phyloP scores from a whole-genome alignment of 2,888 invertebrate species.

The Scelioninae gen. 1 region DNA sequence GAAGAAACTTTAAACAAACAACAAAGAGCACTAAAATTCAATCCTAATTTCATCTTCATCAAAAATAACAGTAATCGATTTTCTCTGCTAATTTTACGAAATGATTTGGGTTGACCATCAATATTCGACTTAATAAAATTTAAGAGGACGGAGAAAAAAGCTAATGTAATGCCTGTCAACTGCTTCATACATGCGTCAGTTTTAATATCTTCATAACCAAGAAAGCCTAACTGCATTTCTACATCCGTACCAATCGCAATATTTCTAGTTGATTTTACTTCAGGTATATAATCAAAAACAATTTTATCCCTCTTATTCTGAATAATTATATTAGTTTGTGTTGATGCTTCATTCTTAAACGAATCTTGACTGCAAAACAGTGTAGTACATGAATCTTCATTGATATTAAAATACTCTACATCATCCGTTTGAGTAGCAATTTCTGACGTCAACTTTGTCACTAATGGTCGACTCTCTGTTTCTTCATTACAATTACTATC shows the following conservation, averaged over 20 bases:
- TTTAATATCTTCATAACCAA: constrained; percentile 12
- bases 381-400: constrained; percentile 3
- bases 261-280: constrained; percentile 11
- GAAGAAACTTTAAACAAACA: constrained; percentile 61
- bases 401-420: constrained; percentile 1
- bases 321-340: constrained; percentile 12
- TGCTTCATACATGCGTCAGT: constrained; percentile 42
- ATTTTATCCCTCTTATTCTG: not conserved
- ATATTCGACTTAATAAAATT: constrained; percentile 35
- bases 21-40: constrained; percentile 55
- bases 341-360: constrained; percentile 10
- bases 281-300: not conserved
- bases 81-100: not conserved
- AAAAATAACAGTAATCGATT: too few species aligned
- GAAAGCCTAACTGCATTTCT: constrained; percentile 4
- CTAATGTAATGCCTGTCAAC: constrained; percentile 65
- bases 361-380: constrained; percentile 12
- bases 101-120: constrained; percentile 14
- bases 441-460: not conserved
- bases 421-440: constrained; percentile 8
- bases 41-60: constrained; percentile 60
- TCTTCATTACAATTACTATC: constrained; percentile 10
- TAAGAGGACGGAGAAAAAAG: constrained; percentile 66
- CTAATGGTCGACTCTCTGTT: not conserved
- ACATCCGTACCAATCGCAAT: constrained; percentile 8